A percentile compares a stretch with the other conserved stretches of the same genome.
These are phyloP conservation scores for Prostheceraeus crozeri DNA, from an alignment of 2,888 invertebrate genomes.

Conservation along the genomic window DNA sequence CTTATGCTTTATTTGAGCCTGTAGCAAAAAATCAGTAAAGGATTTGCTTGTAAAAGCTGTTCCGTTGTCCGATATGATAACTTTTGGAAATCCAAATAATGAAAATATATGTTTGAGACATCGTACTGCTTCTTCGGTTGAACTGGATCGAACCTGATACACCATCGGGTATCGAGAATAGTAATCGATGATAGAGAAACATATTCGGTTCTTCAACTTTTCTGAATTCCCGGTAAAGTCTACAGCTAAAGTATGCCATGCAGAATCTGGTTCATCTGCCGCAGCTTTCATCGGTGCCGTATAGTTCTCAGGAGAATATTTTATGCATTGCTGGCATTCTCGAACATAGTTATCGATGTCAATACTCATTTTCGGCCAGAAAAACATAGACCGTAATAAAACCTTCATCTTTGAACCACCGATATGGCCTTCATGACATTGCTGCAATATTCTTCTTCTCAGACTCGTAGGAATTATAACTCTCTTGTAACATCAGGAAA, in stretches of 20 bases:
- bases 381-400: background rate
- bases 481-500: too few relatives aligned
- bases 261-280: background rate
- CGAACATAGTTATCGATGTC: constrained; percentile 22
- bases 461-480: constrained; percentile 17
- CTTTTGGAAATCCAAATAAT: background rate
- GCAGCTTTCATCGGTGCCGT: constrained; percentile 13
- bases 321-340: constrained; percentile 28
- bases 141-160: too few relatives aligned
- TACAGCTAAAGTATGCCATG: background rate
- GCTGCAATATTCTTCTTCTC: constrained; percentile 3
- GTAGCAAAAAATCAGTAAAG: background rate
- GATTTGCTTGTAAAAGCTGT: background rate
- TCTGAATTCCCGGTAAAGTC: constrained; percentile 23
- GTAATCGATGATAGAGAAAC: constrained; percentile 9
- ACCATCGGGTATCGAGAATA: constrained; percentile 17
- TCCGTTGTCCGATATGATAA: background rate
- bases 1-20: background rate
- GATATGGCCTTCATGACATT: constrained; percentile 22
- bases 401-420: constrained; percentile 27
- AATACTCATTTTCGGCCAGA: constrained; percentile 3
- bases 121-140: too few relatives aligned
- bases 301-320: constrained; percentile 11
- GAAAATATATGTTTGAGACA: constrained; percentile 2
- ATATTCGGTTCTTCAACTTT: background rate